Conservation (phyloP, 2,888 invertebrate genomes). For the Tetheella fluctuosa region DNA sequence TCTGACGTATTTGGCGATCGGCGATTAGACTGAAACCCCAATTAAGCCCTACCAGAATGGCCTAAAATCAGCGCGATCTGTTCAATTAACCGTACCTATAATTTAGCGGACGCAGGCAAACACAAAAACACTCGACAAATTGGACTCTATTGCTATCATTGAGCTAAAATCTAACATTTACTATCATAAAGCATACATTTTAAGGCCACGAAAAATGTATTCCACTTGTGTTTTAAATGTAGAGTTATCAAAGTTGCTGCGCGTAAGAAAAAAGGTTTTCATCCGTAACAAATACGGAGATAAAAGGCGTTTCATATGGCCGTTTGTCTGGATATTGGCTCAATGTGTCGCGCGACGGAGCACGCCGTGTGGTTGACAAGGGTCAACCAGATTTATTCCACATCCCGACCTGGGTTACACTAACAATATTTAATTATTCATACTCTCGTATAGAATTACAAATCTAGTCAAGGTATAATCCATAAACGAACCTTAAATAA, state of each 20-base stretch:
- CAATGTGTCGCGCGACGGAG: slow-evolving; percentile 34
- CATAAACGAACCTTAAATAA: neutral
- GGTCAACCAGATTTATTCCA: slow-evolving; percentile 42
- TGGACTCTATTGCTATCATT: slow-evolving; percentile 36
- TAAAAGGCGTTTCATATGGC: slow-evolving; percentile 35
- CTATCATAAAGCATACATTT: slow-evolving; percentile 14
- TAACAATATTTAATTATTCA: slow-evolving; percentile 35
- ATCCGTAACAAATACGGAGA: slow-evolving; percentile 28
- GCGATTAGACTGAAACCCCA: slow-evolving; percentile 66
- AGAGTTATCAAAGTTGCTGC: neutral
- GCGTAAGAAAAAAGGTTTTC: slow-evolving; percentile 21
- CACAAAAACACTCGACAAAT: slow-evolving; percentile 52
- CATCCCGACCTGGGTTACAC: slow-evolving; percentile 24
- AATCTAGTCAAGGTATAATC: neutral
- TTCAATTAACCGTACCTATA: slow-evolving; percentile 58
- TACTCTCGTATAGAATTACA: slow-evolving; percentile 16
- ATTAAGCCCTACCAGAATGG: slow-evolving; percentile 64
- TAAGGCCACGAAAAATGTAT: neutral
- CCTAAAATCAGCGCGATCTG: slow-evolving; percentile 62
- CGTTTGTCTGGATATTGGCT: slow-evolving; percentile 41
- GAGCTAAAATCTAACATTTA: slow-evolving; percentile 46
- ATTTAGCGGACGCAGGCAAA: slow-evolving; percentile 43
- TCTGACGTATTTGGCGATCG: slow-evolving; percentile 70
- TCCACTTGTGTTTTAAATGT: neutral
- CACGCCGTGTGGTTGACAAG: slow-evolving; percentile 35